Evolutionary conservation across 2,797 vertebrate species (phyloP), one percentile per base, ranked within the genome.

Genomic region (Halcyon chelicuti): DNA sequence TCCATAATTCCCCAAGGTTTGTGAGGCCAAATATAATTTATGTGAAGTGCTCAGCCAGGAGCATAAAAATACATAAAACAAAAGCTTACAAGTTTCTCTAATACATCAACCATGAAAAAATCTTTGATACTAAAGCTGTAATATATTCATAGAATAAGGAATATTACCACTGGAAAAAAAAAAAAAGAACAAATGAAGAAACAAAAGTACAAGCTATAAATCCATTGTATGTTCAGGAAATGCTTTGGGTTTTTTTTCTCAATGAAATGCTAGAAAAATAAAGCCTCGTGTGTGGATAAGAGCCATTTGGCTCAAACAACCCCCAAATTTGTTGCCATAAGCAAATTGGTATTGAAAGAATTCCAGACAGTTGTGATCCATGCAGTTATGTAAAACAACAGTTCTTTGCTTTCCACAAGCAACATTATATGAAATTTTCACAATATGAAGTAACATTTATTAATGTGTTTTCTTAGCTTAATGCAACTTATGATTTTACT

Each of bases 241-340:
- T 19, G 21, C 19, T 74, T 83, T 67, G 2, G 25, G 15, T 23
- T 39, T 1, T 51, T 86, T 79, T 73, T 8, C 23, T 85, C 21
- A 89, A 9, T 68, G 11, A 87, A 93, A 80, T 62, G 17, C 23
- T 84, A 58, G 31, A n/a, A 62, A 63, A 87, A 77, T 54, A 88
- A 93, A 85, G 57, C 29, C 18, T 28, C 68, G 14, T 86, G 25
- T 71, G 31, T 58, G 57, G 68, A 65, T 47, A 60, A 87, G 72
- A 86, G 75, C 86, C 51, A 65, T 88, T 94, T 96, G 87, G 78
- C 68, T 93, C 42, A 90, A 66, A 62, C 74, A 89, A 65, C 55
- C 37, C 54, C n/a, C 3, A 81, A 83, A 94, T 86, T 66, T 88
- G 46, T 40, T 90, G 39, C 54, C 78, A 28, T 60, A 47, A 86